phyloP scores from a whole-genome alignment of 2,113 vertebrate genomes.

The Cyprinus carpio region DNA sequence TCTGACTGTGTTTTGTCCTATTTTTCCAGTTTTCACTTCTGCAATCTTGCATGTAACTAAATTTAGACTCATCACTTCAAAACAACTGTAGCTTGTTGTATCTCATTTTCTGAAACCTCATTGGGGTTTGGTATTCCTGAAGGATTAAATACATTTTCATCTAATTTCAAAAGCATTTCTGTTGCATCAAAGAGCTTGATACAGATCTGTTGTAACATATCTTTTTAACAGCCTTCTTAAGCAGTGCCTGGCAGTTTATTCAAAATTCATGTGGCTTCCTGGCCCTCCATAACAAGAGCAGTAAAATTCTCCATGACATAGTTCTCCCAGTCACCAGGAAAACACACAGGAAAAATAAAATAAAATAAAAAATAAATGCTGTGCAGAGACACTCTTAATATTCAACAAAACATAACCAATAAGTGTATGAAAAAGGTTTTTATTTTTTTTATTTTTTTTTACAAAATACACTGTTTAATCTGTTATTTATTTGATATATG shows the following conservation, averaged over 20 bases:
- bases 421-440: too few relatives aligned
- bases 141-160: not conserved
- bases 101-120: not conserved
- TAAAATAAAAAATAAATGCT: too few relatives aligned
- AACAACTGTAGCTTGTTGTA: not conserved
- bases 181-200: conserved; percentile 5
- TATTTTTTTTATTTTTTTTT: too few relatives aligned
- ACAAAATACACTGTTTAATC: too few relatives aligned
- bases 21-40: not conserved
- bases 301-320: conserved; percentile 13
- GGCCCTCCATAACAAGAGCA: not conserved
- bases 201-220: not conserved
- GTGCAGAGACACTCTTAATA: not conserved
- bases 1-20: conserved; percentile 7
- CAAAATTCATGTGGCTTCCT: conserved; percentile 25
- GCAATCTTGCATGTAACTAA: not conserved
- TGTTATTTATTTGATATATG: too few relatives aligned
- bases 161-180: not conserved
- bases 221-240: conserved; percentile 1
- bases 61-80: not conserved
- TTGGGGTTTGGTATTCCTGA: not conserved
- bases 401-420: too few relatives aligned
- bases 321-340: not conserved
- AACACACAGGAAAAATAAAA: too few relatives aligned
- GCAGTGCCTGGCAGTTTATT: conserved; percentile 30